These are phyloP conservation scores for Steatornis caripensis DNA, from an alignment of 2,113 vertebrate species.

Conservation along the genomic window DNA sequence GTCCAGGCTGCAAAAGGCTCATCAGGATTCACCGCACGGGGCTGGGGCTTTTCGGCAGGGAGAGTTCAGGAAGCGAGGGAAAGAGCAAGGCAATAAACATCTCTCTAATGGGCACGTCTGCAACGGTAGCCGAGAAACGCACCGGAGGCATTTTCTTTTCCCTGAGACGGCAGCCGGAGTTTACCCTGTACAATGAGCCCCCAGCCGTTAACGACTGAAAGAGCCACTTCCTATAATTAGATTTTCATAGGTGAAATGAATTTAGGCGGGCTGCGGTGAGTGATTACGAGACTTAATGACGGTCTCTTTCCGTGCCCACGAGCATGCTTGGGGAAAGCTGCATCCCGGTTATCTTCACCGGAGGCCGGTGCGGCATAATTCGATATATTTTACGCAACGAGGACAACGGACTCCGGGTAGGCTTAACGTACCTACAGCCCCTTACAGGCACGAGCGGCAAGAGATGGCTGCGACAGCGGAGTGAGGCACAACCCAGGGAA, in stretches of 20 bases:
- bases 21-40: neutral
- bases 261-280: neutral
- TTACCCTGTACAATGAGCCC: neutral
- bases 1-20: neutral
- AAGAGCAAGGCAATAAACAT: neutral
- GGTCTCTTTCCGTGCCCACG: rapidly evolving
- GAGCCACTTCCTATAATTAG: neutral
- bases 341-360: neutral
- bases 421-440: neutral
- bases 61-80: neutral
- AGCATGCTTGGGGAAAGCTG: neutral
- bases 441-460: neutral
- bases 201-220: neutral
- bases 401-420: neutral
- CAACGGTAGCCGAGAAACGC: rapidly evolving
- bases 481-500: neutral
- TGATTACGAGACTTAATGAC: neutral
- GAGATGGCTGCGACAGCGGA: rapidly evolving
- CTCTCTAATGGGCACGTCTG: neutral
- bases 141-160: neutral
- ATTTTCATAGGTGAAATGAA: neutral
- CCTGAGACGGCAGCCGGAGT: neutral
- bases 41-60: neutral
- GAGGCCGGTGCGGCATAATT: rapidly evolving
- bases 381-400: rapidly evolving